Conservation (phyloP, 2,797 vertebrate species). For the Falco biarmicus region DNA sequence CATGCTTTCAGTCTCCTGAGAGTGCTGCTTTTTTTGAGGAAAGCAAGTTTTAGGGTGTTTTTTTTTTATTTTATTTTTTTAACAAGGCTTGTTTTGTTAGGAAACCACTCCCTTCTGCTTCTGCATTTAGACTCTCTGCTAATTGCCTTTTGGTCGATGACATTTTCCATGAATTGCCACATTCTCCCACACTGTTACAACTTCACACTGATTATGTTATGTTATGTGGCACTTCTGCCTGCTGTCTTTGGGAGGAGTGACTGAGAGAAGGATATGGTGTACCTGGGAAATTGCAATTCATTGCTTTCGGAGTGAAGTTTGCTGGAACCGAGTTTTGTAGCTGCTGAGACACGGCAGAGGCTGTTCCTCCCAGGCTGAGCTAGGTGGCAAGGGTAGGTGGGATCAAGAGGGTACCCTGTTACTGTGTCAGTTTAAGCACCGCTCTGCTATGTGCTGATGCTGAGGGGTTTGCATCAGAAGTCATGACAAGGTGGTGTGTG, state of each 20-base stretch:
- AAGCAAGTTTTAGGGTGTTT: background rate
- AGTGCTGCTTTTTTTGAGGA: conserved; percentile 29
- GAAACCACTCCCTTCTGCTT: conserved; percentile 68
- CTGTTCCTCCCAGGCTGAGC: background rate
- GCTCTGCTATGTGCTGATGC: background rate
- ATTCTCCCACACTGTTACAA: conserved; percentile 39
- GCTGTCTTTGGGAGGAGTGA: conserved; percentile 24
- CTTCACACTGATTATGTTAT: background rate
- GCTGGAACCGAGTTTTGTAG: background rate
- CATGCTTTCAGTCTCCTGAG: conserved; percentile 35
- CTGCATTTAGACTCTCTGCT: conserved; percentile 47
- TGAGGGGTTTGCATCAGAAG: background rate
- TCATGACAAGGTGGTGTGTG: background rate
- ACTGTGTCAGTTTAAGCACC: background rate
- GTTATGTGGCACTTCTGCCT: background rate
- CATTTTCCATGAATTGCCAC: conserved; percentile 52
- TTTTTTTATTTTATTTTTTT: background rate
- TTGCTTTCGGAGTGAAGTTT: background rate
- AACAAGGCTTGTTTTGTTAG: conserved; percentile 55
- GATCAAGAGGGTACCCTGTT: background rate
- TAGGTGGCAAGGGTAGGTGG: background rate
- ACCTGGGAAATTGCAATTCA: background rate
- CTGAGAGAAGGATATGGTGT: background rate
- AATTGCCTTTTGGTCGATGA: conserved; percentile 51
- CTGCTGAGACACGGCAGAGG: background rate